Conservation (phyloP, 2,113 vertebrate species). For the Leptocoma aspasia region DNA sequence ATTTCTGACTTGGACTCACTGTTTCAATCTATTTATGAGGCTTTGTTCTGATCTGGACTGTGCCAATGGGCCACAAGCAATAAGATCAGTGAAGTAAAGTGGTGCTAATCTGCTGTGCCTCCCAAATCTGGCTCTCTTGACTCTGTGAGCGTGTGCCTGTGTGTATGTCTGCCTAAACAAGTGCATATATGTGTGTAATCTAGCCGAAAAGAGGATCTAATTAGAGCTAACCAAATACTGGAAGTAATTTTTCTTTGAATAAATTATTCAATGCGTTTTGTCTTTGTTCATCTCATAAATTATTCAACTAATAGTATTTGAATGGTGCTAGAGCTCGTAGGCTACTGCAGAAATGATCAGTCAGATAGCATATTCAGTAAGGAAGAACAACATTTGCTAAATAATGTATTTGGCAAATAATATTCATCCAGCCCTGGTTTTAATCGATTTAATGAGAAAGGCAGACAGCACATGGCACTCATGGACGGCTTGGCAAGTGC, state of each 20-base stretch:
- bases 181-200: neutral
- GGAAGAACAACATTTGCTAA: constrained; percentile 32
- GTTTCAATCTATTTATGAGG: neutral
- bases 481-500: neutral
- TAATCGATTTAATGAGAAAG: neutral
- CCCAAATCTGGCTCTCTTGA: neutral
- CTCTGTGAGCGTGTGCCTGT: accelerated
- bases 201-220: neutral
- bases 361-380: neutral
- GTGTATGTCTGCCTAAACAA: neutral
- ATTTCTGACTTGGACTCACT: neutral
- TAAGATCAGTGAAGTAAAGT: neutral
- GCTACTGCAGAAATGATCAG: constrained; percentile 2
- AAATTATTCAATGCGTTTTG: constrained; percentile 55
- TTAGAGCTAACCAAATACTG: constrained; percentile 41
- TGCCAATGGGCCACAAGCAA: neutral
- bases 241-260: constrained; percentile 35
- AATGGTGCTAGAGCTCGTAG: neutral
- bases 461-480: neutral
- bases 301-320: constrained; percentile 30
- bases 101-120: neutral
- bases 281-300: constrained; percentile 43
- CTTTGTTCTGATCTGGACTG: neutral
- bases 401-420: constrained; percentile 45
- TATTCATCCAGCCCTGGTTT: neutral